phyloP scores from a whole-genome alignment of 2,888 invertebrate species.

The Sarcophaga carnaria region DNA sequence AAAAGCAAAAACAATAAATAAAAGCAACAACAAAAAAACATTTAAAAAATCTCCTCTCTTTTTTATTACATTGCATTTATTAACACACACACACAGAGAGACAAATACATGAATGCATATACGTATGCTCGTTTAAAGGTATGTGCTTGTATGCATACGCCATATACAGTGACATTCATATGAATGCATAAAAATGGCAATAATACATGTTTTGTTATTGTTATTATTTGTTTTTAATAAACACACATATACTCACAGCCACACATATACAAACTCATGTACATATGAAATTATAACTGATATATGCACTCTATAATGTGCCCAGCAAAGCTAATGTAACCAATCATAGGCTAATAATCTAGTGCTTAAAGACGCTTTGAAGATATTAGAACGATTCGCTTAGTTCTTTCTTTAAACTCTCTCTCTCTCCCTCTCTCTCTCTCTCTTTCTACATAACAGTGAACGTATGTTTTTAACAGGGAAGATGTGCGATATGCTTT shows the following conservation, averaged over 20 bases:
- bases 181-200: conserved; percentile 4
- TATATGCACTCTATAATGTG: too few relatives aligned
- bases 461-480: too few relatives aligned
- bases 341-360: too few relatives aligned
- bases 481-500: too few relatives aligned
- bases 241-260: background rate
- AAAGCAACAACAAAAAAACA: too few relatives aligned
- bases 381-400: too few relatives aligned
- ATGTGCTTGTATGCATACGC: too few relatives aligned
- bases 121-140: background rate
- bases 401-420: too few relatives aligned
- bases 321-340: too few relatives aligned
- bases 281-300: background rate
- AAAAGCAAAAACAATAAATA: background rate
- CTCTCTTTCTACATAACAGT: too few relatives aligned
- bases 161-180: background rate
- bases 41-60: background rate
- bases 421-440: too few relatives aligned
- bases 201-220: conserved; percentile 33
- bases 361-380: too few relatives aligned
- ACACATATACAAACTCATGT: background rate
- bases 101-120: background rate
- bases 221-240: conserved; percentile 41
- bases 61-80: conserved; percentile 40
- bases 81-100: background rate